Percentiles rank a stretch among this genome's conserved stretches.
These are phyloP conservation scores for Cyclophora albipunctata DNA, from an alignment of 2,888 invertebrate species.

Conservation along the genomic window DNA sequence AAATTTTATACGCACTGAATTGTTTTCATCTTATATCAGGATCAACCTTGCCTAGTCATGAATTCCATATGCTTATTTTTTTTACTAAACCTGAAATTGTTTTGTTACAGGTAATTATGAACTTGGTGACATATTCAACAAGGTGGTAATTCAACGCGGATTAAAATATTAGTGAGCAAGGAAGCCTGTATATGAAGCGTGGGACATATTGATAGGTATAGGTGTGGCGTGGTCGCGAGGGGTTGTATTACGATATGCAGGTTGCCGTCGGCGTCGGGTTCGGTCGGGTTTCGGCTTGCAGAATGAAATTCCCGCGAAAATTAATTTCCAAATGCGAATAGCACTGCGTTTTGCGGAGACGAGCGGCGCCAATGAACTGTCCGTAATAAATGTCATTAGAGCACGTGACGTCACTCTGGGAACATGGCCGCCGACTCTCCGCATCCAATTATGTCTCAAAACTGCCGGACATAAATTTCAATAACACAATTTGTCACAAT, in stretches of 20 bases:
- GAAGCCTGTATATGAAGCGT: too few relatives aligned
- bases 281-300: slow-evolving; percentile 17
- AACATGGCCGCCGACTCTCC: slow-evolving; percentile 53
- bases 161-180: neutral
- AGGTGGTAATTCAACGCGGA: slow-evolving; percentile 21
- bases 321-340: slow-evolving; percentile 55
- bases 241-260: slow-evolving; percentile 13
- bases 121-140: too few relatives aligned
- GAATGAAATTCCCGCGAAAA: slow-evolving; percentile 47
- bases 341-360: slow-evolving; percentile 42
- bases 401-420: slow-evolving; percentile 56
- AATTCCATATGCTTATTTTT: slow-evolving; percentile 14
- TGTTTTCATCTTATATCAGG: too few relatives aligned
- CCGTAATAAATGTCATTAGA: slow-evolving; percentile 66
- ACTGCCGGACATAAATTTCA: slow-evolving; percentile 67
- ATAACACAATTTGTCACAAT: slow-evolving; percentile 67
- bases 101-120: slow-evolving; percentile 2
- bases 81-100: slow-evolving; percentile 4
- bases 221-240: neutral
- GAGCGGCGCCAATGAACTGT: slow-evolving; percentile 58
- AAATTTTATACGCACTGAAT: too few relatives aligned
- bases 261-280: slow-evolving; percentile 9
- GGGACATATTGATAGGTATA: too few relatives aligned
- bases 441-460: slow-evolving; percentile 66
- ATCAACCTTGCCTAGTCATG: slow-evolving; percentile 9